Evolutionary conservation across 2,888 invertebrate genomes (phyloP).

Genomic region (Lordiphosa fenestrarum): DNA sequence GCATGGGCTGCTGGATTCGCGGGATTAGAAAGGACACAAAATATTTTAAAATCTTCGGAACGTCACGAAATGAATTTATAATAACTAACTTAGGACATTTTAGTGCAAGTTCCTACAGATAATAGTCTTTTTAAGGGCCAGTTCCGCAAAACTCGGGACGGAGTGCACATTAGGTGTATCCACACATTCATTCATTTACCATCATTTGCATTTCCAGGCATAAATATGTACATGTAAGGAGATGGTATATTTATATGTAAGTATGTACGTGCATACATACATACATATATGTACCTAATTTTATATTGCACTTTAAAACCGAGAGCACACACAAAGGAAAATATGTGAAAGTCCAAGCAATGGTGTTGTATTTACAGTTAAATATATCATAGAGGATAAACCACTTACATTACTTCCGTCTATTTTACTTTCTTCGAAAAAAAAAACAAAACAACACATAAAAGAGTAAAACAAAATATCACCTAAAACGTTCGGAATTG

Average conservation of each 20-base stretch:
- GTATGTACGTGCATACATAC: neutral
- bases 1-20: no score
- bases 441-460: conserved; percentile 65
- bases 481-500: conserved; percentile 42
- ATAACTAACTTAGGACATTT: no score
- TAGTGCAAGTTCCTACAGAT: no score
- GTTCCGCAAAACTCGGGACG: no score
- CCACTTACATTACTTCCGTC: conserved; percentile 64
- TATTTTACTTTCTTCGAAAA: conserved; percentile 57
- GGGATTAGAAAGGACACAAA: no score
- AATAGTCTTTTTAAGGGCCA: no score
- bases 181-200: no score
- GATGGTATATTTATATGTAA: neutral
- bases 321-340: neutral
- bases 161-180: no score
- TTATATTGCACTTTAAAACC: neutral
- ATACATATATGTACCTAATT: conserved; percentile 1
- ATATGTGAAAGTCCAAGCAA: neutral
- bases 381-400: neutral
- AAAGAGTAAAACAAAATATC: conserved; percentile 52
- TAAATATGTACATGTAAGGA: neutral
- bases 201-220: neutral
- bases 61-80: no score
- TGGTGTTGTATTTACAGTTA: neutral
- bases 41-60: no score